Conservation (phyloP, 2,797 vertebrate species). For the Odontamblyopus lacepedii region DNA sequence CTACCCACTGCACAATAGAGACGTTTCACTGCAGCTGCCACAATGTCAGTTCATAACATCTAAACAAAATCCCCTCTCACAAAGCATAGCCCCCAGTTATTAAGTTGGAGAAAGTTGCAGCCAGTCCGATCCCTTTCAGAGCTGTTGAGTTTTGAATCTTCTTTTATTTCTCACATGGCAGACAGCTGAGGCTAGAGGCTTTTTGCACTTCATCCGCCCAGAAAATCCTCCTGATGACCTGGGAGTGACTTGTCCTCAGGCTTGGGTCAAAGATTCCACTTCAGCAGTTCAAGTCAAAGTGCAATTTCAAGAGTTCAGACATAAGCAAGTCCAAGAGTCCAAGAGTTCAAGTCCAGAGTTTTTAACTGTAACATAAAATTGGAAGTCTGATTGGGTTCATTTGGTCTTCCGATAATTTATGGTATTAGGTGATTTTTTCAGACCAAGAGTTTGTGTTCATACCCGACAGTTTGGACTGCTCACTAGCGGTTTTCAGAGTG, state of each 20-base stretch:
- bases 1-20: background rate
- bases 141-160: background rate
- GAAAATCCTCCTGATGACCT: background rate
- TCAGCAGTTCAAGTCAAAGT: background rate
- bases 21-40: background rate
- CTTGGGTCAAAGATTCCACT: background rate
- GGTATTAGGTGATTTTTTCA: too few species aligned
- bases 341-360: too few species aligned
- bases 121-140: background rate
- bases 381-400: too few species aligned
- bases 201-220: background rate
- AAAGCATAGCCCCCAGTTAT: background rate
- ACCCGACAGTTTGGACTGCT: too few species aligned
- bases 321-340: too few species aligned
- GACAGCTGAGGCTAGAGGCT: slow-evolving; percentile 2
- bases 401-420: too few species aligned
- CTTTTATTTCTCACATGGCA: background rate
- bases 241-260: background rate
- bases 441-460: too few species aligned
- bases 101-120: background rate
- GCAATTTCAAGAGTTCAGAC: background rate
- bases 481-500: too few species aligned
- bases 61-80: background rate
- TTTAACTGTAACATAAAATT: too few species aligned
- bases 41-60: slow-evolving; percentile 1